phyloP scores from a whole-genome alignment of 2,797 vertebrate genomes.

The Dipus sagitta region DNA sequence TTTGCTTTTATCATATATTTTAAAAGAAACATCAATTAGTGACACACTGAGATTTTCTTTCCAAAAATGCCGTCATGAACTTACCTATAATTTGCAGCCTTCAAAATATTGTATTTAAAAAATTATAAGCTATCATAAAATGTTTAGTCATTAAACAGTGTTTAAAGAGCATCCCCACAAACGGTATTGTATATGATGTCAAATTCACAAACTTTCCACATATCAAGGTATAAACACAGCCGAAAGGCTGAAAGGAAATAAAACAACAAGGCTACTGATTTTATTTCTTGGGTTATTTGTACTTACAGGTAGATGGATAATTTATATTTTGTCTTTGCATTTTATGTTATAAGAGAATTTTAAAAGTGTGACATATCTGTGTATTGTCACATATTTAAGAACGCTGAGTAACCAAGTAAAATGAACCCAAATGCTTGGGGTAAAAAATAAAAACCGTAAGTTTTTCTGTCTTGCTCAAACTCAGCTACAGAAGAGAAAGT shows the following conservation, averaged over 20 bases:
- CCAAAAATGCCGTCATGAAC: constrained; percentile 4
- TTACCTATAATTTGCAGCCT: constrained; percentile 1
- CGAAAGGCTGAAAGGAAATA: not conserved
- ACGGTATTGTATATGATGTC: not conserved
- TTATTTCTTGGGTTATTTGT: not conserved
- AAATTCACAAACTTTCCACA: constrained; percentile 25
- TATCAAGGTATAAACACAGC: not conserved
- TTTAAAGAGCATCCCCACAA: constrained; percentile 33
- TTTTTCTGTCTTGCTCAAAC: constrained; percentile 51
- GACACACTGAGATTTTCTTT: not conserved
- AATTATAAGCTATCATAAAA: constrained; percentile 7
- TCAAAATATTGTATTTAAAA: constrained; percentile 24
- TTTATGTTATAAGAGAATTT: not conserved
- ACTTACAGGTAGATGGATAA: not conserved
- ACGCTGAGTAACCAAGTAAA: constrained; percentile 29
- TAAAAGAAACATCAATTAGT: constrained; percentile 14
- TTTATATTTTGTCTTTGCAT: constrained; percentile 30
- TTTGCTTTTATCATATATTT: constrained; percentile 37
- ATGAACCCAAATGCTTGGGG: constrained; percentile 32
- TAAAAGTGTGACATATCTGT: constrained; percentile 8
- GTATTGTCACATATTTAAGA: constrained; percentile 27
- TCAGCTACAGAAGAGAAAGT: constrained; percentile 63
- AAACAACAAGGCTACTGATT: not conserved
- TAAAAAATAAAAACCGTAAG: not conserved
- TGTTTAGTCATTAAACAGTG: not conserved